Base-by-base conservation (phyloP, 2,797 vertebrate species). In the Rhabdophis nuchalis region DNA sequence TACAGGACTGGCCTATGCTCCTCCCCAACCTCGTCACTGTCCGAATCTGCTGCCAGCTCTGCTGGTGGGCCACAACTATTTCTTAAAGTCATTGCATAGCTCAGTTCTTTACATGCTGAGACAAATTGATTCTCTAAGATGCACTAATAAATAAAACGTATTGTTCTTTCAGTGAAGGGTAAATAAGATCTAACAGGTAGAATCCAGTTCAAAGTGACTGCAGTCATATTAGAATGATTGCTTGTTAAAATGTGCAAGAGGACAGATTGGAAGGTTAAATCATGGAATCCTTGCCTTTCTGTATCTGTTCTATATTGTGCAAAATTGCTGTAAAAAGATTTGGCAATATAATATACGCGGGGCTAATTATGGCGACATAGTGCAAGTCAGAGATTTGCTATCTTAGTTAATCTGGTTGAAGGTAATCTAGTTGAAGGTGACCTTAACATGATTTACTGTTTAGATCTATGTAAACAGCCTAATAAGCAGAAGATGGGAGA, bases 401-500 rank as follows among this genome's bases (percentile, higher is more conserved):
- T 92, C 56, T 89, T 27, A 87, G 77, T 14, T 68, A 89, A 18
- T 86, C 13, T 23, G n/a, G 41, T 58, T 86, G 90, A 91, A 91
- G 58, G 72, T 29, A 25, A 18, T 86, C 13, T 23, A 25, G 41
- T 58, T 86, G 90, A 91, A 91, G 58, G 72, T 20, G 58, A 68
- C 9, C 32, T 87, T 91, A 52, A 50, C 88, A 29, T 72, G 46
- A 41, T 93, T 82, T 92, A 90, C 82, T 91, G 90, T 56, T 41
- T 72, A 72, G 77, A 61, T 91, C n/a, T 9, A 3, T 41, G 12
- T 89, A 32, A 60, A 32, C 29, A 86, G 52, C 18, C 18, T 54
- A 85, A 89, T 86, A 93, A 91, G 46, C 8, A 93, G 41, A 32
- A 91, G 68, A 87, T 85, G 82, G 85, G 56, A 90, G 82, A 64